Evolutionary conservation across 1,140 invertebrate species (phyloP).

Genomic region (Drosophila insularis): DNA sequence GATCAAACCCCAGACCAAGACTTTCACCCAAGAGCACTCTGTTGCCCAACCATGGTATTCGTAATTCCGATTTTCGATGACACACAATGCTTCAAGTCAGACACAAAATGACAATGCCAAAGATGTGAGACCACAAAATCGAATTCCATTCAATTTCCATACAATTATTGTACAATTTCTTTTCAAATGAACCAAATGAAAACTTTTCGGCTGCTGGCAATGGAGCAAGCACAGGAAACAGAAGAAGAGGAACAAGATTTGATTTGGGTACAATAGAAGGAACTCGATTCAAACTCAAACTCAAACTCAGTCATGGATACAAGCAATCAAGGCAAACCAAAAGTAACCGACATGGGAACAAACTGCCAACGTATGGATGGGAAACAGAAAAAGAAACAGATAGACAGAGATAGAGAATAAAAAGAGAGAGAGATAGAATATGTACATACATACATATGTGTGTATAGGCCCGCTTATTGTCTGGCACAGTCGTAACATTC

Average conservation of each 20-base stretch:
- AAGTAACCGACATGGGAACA: constrained; percentile 40
- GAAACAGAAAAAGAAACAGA: no score
- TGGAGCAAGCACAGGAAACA: neutral
- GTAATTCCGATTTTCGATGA: constrained; percentile 13
- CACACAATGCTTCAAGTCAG: constrained; percentile 6
- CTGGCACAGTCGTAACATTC: constrained; percentile 38
- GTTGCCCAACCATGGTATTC: neutral
- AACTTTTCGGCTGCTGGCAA: constrained; percentile 17
- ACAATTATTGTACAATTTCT: constrained; percentile 60
- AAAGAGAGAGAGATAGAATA: constrained; percentile 15
- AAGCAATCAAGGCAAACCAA: constrained; percentile 47
- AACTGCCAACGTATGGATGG: constrained; percentile 5
- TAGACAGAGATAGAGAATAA: neutral
- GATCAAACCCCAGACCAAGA: neutral
- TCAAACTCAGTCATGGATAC: constrained; percentile 40
- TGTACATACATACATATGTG: neutral
- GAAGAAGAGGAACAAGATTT: constrained; percentile 24
- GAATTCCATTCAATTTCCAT: constrained; percentile 71
- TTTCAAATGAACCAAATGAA: constrained; percentile 49
- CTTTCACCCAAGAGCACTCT: neutral
- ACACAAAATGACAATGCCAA: constrained; percentile 17
- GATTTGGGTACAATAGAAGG: constrained; percentile 38
- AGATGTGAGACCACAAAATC: constrained; percentile 9
- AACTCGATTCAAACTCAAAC: constrained; percentile 10
- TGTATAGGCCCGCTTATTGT: constrained; percentile 31